phyloP scores from a whole-genome alignment of 2,797 vertebrate species.

The Malacoraja senta region DNA sequence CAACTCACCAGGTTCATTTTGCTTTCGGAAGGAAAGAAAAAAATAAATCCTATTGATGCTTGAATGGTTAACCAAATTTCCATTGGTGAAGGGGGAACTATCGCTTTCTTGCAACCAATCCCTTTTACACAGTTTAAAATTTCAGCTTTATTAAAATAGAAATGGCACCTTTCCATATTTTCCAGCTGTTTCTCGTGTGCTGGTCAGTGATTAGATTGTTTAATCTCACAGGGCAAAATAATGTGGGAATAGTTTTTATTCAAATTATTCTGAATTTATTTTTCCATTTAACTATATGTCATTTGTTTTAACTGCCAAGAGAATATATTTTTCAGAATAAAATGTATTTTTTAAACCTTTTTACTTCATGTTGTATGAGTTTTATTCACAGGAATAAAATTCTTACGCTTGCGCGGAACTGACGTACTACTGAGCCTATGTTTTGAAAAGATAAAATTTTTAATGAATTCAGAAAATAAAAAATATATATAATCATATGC shows the following conservation, averaged over 20 bases:
- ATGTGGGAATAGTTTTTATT: neutral
- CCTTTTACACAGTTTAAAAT: neutral
- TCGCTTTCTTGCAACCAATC: neutral
- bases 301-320: neutral
- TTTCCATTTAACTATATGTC: neutral
- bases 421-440: neutral
- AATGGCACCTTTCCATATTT: neutral
- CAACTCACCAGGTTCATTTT: neutral
- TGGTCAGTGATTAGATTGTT: neutral
- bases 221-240: neutral
- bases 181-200: neutral
- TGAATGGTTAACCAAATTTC: neutral
- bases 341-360: neutral
- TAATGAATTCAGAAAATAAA: neutral
- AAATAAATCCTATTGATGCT: neutral
- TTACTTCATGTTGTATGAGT: no score
- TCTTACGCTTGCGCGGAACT: neutral
- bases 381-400: neutral
- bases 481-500: neutral
- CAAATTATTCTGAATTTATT: neutral
- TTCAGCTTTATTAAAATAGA: neutral
- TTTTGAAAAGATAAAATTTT: slow-evolving; percentile 4
- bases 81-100: neutral
- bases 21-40: neutral
- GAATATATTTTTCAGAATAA: neutral